A percentile compares a stretch with the other conserved stretches of the same genome.
These are phyloP conservation scores for Ptiloglossa arizonensis DNA, from an alignment of 1,140 invertebrate species.

Conservation along the genomic window DNA sequence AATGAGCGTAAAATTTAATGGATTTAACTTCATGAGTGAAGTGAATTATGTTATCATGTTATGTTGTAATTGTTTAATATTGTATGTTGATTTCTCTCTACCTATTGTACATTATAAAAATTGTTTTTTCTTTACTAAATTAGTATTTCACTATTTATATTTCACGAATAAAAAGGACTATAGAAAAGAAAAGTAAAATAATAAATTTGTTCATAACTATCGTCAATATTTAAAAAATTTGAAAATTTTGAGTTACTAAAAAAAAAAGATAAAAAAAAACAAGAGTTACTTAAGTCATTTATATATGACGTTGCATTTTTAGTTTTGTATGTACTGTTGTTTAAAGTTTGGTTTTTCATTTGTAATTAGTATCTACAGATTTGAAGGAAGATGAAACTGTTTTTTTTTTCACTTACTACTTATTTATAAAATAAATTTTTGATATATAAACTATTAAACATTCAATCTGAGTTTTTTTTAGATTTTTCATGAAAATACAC, in stretches of 20 bases:
- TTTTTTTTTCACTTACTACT: neutral
- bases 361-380: neutral
- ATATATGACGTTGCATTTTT: slow-evolving; percentile 4
- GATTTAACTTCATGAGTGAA: neutral
- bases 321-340: neutral
- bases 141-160: neutral
- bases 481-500: neutral
- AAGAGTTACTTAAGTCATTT: neutral
- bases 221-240: neutral
- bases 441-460: neutral
- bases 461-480: slow-evolving; percentile 4
- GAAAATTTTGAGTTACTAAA: neutral
- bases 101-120: neutral
- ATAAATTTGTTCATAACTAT: neutral
- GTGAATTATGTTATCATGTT: neutral
- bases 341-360: slow-evolving; percentile 12
- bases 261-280: neutral
- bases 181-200: neutral
- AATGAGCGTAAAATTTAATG: neutral
- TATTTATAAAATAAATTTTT: neutral
- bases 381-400: neutral
- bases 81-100: slow-evolving; percentile 7
- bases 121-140: neutral
- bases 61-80: slow-evolving; percentile 7
- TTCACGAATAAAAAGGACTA: neutral